Evolutionary conservation across 2,113 vertebrate species (phyloP).

Genomic region (Aythya baeri): DNA sequence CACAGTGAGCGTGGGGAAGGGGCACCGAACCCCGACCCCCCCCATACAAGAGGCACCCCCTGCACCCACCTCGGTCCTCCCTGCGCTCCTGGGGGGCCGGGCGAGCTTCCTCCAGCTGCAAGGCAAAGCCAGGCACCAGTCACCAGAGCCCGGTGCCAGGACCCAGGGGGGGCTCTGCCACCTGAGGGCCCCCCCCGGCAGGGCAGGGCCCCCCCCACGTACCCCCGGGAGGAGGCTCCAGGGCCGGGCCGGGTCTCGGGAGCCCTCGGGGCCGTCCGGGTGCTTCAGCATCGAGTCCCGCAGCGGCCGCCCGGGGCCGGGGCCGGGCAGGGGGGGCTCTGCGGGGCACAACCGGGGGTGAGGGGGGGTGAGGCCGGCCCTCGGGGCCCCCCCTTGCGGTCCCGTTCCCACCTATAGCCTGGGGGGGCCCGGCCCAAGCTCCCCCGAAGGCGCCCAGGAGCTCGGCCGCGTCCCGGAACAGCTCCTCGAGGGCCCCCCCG

Average conservation of each 20-base stretch:
- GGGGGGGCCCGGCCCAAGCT: too few species aligned
- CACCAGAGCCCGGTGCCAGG: background rate
- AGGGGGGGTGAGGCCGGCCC: background rate
- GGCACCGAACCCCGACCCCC: too few species aligned
- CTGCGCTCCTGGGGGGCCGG: background rate
- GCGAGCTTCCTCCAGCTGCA: slow-evolving; percentile 55
- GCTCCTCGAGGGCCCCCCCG: too few species aligned
- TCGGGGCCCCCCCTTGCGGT: too few species aligned
- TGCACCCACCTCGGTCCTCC: slow-evolving; percentile 71
- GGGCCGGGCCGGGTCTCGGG: background rate
- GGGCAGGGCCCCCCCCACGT: background rate
- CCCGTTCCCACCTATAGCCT: too few species aligned
- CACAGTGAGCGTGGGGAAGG: rapidly evolving
- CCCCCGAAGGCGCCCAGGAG: too few species aligned
- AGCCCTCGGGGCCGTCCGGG: slow-evolving; percentile 34
- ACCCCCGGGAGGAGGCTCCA: slow-evolving; percentile 49
- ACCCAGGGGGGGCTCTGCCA: background rate
- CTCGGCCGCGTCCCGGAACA: too few species aligned
- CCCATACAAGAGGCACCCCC: background rate
- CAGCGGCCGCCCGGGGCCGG: background rate
- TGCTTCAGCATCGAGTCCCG: slow-evolving; percentile 71
- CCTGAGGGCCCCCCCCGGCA: background rate
- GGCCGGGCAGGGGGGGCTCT: background rate
- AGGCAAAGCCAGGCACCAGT: background rate
- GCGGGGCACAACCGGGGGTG: background rate